These are phyloP conservation scores for Platichthys flesus DNA, from an alignment of 2,113 vertebrate genomes.

Conservation along the genomic window DNA sequence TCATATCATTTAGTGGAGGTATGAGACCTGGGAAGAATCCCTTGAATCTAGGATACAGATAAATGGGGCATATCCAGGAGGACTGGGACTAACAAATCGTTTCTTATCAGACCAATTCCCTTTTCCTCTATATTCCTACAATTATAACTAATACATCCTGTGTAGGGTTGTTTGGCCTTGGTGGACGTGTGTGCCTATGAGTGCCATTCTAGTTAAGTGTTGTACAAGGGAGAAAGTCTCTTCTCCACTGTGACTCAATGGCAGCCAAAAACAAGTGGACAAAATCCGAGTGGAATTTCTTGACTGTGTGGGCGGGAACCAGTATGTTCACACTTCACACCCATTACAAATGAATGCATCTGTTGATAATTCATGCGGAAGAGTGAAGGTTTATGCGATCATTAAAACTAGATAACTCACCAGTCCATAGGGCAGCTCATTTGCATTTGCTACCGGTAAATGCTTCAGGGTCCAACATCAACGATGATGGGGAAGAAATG, in stretches of 20 bases:
- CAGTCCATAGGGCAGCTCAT: not conserved
- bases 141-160: not conserved
- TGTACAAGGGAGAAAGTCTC: no score
- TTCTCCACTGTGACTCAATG: constrained; percentile 7
- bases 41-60: no score
- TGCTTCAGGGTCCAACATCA: not conserved
- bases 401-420: constrained; percentile 21
- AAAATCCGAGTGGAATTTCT: constrained; percentile 16
- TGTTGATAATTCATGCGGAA: constrained; percentile 42
- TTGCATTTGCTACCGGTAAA: not conserved
- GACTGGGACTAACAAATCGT: no score
- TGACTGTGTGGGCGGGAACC: constrained; percentile 2
- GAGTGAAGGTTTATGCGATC: not conserved
- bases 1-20: no score
- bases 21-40: no score
- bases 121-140: no score
- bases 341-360: constrained; percentile 33
- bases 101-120: no score
- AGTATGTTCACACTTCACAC: constrained; percentile 33
- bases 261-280: constrained; percentile 17
- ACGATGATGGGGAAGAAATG: not conserved
- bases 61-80: no score
- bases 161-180: not conserved
- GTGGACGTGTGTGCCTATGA: no score
- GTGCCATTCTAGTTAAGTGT: no score